These are phyloP conservation scores for Dallia pectoralis DNA, from an alignment of 2,797 vertebrate genomes.

Conservation along the genomic window DNA sequence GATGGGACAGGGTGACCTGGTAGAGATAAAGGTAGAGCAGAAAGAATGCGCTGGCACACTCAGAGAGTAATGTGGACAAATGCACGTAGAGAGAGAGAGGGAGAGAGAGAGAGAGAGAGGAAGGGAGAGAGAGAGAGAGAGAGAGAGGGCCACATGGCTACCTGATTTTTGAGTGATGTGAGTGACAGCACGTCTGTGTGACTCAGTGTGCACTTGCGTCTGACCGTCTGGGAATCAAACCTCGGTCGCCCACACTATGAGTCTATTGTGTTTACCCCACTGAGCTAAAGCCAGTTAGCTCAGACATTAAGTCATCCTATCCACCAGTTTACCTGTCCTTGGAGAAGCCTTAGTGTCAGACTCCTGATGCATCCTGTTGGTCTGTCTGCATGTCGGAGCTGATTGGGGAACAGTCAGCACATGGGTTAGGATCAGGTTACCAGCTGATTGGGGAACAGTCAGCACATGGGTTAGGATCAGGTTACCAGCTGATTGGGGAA, in stretches of 20 bases:
- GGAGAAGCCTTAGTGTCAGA: no score
- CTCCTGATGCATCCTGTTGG: background rate
- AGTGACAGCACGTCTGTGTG: slow-evolving; percentile 53
- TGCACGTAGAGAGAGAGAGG: background rate
- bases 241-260: background rate
- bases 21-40: background rate
- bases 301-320: no score
- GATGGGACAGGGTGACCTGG: background rate
- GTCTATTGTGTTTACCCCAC: background rate
- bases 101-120: slow-evolving; percentile 28
- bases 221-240: slow-evolving; percentile 26
- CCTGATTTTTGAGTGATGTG: slow-evolving; percentile 45
- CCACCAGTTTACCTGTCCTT: no score
- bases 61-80: background rate
- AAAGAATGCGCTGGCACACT: background rate
- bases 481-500: slow-evolving; percentile 67
- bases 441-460: slow-evolving; percentile 59
- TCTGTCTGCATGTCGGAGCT: background rate
- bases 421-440: slow-evolving; percentile 70
- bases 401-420: slow-evolving; percentile 40
- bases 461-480: no score
- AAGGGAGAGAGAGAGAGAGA: slow-evolving; percentile 39
- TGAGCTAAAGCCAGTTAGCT: background rate
- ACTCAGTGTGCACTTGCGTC: slow-evolving; percentile 47
- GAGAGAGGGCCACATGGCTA: slow-evolving; percentile 23